These are phyloP conservation scores for Pteropus alecto DNA, from an alignment of 2,113 vertebrate genomes.

Conservation along the genomic window DNA sequence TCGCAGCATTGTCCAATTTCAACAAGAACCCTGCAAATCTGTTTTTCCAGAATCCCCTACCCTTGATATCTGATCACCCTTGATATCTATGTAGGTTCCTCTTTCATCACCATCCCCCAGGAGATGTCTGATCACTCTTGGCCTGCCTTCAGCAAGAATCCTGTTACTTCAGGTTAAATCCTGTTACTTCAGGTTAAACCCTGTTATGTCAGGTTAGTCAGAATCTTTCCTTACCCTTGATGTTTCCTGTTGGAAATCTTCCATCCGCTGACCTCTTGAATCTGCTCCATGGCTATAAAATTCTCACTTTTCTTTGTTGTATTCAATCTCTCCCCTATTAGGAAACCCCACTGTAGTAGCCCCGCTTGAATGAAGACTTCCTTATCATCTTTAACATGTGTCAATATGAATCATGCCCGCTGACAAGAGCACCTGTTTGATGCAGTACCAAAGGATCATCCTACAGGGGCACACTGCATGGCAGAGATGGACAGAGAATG, in stretches of 20 bases:
- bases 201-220: background rate
- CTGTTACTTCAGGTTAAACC: no score
- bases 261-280: background rate
- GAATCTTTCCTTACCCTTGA: rapidly evolving
- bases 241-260: background rate
- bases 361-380: background rate
- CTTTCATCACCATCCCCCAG: background rate
- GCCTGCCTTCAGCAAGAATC: background rate
- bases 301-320: background rate
- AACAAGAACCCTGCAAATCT: background rate
- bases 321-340: background rate
- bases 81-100: background rate
- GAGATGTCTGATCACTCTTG: background rate
- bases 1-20: background rate
- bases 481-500: background rate
- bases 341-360: background rate
- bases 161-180: background rate
- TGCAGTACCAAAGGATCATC: background rate
- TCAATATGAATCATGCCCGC: background rate
- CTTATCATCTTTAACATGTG: background rate
- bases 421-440: background rate
- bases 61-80: background rate
- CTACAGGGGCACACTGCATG: background rate
- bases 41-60: background rate
- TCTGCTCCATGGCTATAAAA: background rate